Evolutionary conservation across 2,888 invertebrate genomes (phyloP).

Genomic region (Leptinotarsa rubiginosa): DNA sequence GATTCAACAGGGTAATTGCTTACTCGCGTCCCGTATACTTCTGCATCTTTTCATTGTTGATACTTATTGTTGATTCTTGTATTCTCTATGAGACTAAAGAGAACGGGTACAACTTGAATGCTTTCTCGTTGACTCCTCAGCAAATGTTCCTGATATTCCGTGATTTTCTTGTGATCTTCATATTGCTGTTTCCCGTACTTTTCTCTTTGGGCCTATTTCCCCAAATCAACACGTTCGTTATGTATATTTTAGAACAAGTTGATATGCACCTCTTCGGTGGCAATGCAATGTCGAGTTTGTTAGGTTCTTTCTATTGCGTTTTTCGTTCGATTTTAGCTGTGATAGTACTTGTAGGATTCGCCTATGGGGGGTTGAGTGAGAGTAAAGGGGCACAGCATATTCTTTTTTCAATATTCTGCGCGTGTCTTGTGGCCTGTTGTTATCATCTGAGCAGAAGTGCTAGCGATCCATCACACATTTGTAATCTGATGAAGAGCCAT

Average conservation of each 20-base stretch:
- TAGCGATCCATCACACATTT: conserved; percentile 90
- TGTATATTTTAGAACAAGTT: conserved; percentile 96
- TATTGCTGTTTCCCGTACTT: conserved; percentile 91
- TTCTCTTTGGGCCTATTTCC: conserved; percentile 97
- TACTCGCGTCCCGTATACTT: conserved; percentile 96
- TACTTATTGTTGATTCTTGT: conserved; percentile 59
- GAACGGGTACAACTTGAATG: conserved; percentile 38
- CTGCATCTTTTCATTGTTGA: conserved; percentile 77
- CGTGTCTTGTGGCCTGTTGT: conserved; percentile 85
- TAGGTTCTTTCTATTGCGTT: conserved; percentile 86
- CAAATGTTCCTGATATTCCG: conserved; percentile 76
- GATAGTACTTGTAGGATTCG: conserved; percentile 85
- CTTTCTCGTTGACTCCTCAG: conserved; percentile 64
- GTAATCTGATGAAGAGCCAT: conserved; percentile 87
- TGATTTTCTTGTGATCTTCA: conserved; percentile 81
- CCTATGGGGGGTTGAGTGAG: conserved; percentile 88
- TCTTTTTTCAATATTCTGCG: conserved; percentile 94
- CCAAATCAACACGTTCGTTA: conserved; percentile 95
- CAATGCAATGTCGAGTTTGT: conserved; percentile 86
- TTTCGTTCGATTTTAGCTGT: conserved; percentile 84
- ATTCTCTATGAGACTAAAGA: conserved; percentile 64
- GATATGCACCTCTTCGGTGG: conserved; percentile 93
- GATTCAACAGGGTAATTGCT: conserved; percentile 94
- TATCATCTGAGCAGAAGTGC: conserved; percentile 94
- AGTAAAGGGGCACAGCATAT: conserved; percentile 89